These are phyloP conservation scores for Pollicipes pollicipes DNA, from an alignment of 1,140 invertebrate species.

Conservation along the genomic window DNA sequence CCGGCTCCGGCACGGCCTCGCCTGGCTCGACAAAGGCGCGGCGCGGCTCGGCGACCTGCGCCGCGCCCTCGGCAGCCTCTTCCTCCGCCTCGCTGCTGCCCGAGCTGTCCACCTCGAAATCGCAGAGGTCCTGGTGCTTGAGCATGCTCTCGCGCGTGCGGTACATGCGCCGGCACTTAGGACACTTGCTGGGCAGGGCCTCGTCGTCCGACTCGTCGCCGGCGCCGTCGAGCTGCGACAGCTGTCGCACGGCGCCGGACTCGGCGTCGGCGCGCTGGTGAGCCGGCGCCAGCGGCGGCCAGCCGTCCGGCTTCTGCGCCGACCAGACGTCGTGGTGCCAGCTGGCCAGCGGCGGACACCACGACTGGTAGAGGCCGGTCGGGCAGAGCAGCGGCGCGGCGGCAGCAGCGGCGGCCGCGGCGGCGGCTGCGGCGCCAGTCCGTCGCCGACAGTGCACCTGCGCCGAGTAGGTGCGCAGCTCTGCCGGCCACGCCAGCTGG, in stretches of 20 bases:
- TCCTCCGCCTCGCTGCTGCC: constrained; percentile 23
- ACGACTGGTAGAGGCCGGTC: not conserved
- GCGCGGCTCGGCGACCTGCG: not conserved
- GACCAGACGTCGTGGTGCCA: not conserved
- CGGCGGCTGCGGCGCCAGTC: too few species aligned
- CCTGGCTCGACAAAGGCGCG: not conserved
- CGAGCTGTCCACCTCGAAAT: constrained; percentile 31
- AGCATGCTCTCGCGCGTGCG: constrained; percentile 62
- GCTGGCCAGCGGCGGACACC: not conserved
- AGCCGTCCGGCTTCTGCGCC: not conserved
- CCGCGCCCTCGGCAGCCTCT: not conserved
- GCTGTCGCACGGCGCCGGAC: not conserved
- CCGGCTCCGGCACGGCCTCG: not conserved
- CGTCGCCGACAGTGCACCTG: not conserved
- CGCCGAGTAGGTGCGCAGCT: not conserved
- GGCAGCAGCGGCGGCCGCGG: too few species aligned
- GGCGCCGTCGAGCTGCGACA: not conserved
- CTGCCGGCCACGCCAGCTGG: not conserved
- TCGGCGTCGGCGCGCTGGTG: not conserved
- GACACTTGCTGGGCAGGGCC: constrained; percentile 26
- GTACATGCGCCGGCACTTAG: constrained; percentile 27
- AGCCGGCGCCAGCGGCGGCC: too few species aligned
- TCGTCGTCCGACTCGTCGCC: not conserved
- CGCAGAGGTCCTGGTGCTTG: constrained; percentile 55
- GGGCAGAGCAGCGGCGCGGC: not conserved